Evolutionary conservation across 2,113 vertebrate genomes (phyloP).

Genomic region (Geococcyx californianus): DNA sequence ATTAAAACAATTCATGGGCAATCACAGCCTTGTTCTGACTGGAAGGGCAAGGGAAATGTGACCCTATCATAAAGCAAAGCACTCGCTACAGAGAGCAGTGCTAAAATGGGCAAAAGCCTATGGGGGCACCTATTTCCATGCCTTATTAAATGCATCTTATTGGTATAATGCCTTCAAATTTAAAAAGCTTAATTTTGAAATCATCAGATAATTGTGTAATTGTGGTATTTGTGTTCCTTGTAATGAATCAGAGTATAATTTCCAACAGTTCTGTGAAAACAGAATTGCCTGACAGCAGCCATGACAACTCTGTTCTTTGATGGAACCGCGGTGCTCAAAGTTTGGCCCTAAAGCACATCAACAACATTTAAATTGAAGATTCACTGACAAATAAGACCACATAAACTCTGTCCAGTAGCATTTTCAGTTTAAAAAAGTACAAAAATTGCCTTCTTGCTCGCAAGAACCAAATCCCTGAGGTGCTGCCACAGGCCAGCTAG

Average conservation of each 20-base stretch:
- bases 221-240: background rate
- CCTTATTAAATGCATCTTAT: background rate
- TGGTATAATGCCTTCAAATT: background rate
- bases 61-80: background rate
- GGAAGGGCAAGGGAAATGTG: background rate
- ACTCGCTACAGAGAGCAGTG: rapidly evolving
- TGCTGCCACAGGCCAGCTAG: background rate
- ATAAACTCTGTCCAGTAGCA: background rate
- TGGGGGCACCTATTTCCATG: background rate
- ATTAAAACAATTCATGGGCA: background rate
- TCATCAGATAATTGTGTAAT: background rate
- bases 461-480: rapidly evolving
- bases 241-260: background rate
- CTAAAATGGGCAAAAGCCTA: background rate
- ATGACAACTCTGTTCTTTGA: too few relatives aligned
- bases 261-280: too few relatives aligned
- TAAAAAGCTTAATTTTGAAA: background rate
- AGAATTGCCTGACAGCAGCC: too few relatives aligned
- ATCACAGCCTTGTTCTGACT: background rate
- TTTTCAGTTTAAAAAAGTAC: background rate
- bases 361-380: background rate
- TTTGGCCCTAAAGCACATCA: too few relatives aligned
- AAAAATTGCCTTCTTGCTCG: background rate
- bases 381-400: background rate
- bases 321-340: too few relatives aligned